phyloP scores from a whole-genome alignment of 2,113 vertebrate genomes.

The Chamaea fasciata region DNA sequence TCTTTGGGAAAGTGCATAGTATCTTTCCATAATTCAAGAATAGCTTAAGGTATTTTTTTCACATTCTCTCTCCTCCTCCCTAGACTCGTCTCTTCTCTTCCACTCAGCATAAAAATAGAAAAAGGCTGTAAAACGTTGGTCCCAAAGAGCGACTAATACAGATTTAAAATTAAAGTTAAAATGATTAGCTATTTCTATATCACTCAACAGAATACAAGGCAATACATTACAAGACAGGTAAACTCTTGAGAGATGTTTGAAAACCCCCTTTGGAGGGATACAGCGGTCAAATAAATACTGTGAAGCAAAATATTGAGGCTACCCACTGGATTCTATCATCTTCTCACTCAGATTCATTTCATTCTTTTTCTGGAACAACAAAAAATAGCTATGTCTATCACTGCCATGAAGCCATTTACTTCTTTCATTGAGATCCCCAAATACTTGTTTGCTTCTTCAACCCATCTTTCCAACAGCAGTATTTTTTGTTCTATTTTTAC shows the following conservation, averaged over 20 bases:
- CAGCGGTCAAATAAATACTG: not conserved
- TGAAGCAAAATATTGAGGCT: not conserved
- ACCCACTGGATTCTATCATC: not conserved
- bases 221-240: not conserved
- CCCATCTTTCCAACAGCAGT: not conserved
- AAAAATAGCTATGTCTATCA: not conserved
- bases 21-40: not conserved
- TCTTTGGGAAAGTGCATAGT: not conserved
- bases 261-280: not conserved
- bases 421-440: not conserved
- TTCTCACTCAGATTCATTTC: not conserved
- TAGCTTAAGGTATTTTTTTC: not conserved
- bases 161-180: not conserved
- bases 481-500: not conserved
- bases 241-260: not conserved
- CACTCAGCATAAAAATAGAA: not conserved
- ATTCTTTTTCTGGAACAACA: not conserved
- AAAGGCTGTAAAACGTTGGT: not conserved
- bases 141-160: not conserved
- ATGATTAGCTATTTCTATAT: not conserved
- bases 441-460: not conserved
- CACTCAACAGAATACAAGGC: not conserved
- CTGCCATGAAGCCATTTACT: not conserved
- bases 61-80: not conserved
- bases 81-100: not conserved